Conservation (phyloP, 2,113 vertebrate species). For the Gymnarchus niloticus region DNA sequence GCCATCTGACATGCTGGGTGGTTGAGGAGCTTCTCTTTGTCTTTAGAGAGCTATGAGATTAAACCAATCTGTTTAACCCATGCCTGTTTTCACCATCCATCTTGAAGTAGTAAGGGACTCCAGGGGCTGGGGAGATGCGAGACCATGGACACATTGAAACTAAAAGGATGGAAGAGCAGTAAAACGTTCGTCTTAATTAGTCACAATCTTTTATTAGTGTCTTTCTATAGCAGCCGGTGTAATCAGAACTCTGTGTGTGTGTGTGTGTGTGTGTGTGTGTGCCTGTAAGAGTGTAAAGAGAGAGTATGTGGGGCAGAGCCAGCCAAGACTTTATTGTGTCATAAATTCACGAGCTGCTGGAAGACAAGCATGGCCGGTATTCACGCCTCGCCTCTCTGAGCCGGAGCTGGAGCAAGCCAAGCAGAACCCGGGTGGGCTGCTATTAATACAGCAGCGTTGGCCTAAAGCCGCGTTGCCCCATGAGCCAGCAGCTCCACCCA, state of each 20-base stretch:
- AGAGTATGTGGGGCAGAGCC: slow-evolving; percentile 42
- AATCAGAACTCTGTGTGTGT: not conserved
- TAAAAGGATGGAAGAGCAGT: not conserved
- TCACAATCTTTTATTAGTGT: slow-evolving; percentile 4
- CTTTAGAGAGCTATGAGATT: not conserved
- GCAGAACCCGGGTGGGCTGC: not conserved
- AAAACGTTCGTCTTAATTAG: not conserved
- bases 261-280: slow-evolving; percentile 15
- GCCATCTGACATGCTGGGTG: not conserved
- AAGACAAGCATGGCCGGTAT: slow-evolving; percentile 60
- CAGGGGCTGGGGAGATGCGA: not conserved
- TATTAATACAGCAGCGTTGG: slow-evolving; percentile 39
- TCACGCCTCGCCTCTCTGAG: slow-evolving; percentile 54
- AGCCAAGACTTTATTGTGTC: slow-evolving; percentile 54
- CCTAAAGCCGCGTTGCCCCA: not conserved
- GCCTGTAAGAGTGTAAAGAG: slow-evolving; percentile 44
- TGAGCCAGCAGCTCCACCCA: not conserved
- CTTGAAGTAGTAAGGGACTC: not conserved
- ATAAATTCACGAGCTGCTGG: slow-evolving; percentile 59
- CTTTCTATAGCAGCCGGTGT: not conserved
- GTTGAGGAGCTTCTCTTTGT: not conserved
- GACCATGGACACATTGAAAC: not conserved
- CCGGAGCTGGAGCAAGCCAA: slow-evolving; percentile 24
- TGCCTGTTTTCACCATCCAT: not conserved
- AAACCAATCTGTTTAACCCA: not conserved